Conservation (phyloP, 1,140 invertebrate genomes). For the Chelonus insularis region DNA sequence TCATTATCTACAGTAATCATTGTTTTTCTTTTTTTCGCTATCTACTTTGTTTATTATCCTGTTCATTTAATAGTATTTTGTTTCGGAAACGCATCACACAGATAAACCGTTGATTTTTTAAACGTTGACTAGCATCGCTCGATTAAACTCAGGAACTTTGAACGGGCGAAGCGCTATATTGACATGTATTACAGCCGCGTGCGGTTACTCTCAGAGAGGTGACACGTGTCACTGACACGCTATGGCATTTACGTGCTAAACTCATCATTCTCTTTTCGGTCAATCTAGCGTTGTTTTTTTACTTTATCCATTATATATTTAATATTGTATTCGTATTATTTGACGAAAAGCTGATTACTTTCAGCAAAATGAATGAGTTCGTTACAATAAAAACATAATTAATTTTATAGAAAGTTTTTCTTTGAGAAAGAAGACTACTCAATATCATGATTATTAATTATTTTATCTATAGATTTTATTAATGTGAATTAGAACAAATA, state of each 20-base stretch:
- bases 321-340: conserved; percentile 4
- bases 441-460: too few species aligned
- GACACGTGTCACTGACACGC: conserved; percentile 35
- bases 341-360: too few species aligned
- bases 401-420: too few species aligned
- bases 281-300: conserved; percentile 9
- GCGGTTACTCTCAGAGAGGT: conserved; percentile 16
- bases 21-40: too few species aligned
- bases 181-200: conserved; percentile 31
- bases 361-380: too few species aligned
- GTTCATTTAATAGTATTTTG: too few species aligned
- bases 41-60: too few species aligned
- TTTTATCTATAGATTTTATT: too few species aligned
- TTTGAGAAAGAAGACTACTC: too few species aligned
- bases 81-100: not conserved
- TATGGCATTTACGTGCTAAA: conserved; percentile 24
- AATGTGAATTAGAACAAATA: too few species aligned
- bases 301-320: not conserved
- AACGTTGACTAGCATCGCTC: not conserved
- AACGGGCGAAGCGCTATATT: conserved; percentile 22
- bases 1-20: too few species aligned
- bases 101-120: not conserved
- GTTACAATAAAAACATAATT: too few species aligned
- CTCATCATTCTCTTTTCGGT: conserved; percentile 18
- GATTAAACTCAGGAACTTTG: conserved; percentile 22